Evolutionary conservation across 2,113 vertebrate genomes (phyloP).

Genomic region (Pluvialis apricaria): DNA sequence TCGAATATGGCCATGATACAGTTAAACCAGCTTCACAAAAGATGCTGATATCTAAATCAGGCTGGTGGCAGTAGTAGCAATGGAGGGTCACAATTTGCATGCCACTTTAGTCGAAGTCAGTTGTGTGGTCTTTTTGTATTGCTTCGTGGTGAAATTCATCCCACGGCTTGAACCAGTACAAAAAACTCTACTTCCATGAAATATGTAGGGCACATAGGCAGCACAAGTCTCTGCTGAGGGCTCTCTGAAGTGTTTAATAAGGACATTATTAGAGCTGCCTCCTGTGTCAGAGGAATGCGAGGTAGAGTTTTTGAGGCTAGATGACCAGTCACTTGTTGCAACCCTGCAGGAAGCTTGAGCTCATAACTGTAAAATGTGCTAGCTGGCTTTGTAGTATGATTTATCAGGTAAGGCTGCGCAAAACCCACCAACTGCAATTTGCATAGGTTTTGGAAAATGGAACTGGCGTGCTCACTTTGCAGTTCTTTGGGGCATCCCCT

Average conservation of each 20-base stretch:
- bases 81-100: not conserved
- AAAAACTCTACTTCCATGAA: not conserved
- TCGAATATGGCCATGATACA: not conserved
- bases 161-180: not conserved
- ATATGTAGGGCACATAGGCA: rapidly evolving
- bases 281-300: not conserved
- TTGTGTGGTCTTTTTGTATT: not conserved
- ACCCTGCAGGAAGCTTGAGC: not conserved
- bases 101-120: not conserved
- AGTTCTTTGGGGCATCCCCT: constrained; percentile 28
- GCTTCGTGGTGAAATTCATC: not conserved
- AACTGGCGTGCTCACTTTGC: not conserved
- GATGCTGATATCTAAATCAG: not conserved
- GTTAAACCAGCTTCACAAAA: not conserved
- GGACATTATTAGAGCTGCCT: not conserved
- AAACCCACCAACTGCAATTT: constrained; percentile 2
- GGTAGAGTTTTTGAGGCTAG: not conserved
- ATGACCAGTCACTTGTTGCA: not conserved
- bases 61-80: not conserved
- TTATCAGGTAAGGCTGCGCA: not conserved
- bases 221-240: not conserved
- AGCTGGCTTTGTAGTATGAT: not conserved
- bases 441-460: constrained; percentile 34
- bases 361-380: not conserved
- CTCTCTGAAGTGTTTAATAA: not conserved